Evolutionary conservation across 2,113 vertebrate species (phyloP).

Genomic region (Siniperca chuatsi): DNA sequence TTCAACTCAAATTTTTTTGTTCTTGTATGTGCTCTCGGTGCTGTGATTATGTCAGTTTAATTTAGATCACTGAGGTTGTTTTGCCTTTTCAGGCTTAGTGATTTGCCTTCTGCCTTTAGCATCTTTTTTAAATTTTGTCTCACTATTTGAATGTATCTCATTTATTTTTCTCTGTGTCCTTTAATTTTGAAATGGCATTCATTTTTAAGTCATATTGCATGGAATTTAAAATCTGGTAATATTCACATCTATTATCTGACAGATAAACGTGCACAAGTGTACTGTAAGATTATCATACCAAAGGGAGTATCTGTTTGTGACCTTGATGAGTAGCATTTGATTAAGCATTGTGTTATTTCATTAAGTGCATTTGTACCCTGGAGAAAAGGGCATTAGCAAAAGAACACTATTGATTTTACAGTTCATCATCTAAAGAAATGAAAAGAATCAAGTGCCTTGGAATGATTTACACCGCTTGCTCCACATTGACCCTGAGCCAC

Average conservation of each 20-base stretch:
- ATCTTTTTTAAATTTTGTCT: slow-evolving; percentile 47
- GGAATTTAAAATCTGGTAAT: slow-evolving; percentile 47
- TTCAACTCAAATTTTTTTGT: slow-evolving; percentile 31
- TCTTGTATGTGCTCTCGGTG: slow-evolving; percentile 59
- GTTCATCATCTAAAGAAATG: slow-evolving; percentile 64
- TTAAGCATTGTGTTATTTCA: slow-evolving; percentile 60
- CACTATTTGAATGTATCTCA: slow-evolving; percentile 34
- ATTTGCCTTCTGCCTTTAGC: slow-evolving; percentile 76
- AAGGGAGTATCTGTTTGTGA: slow-evolving; percentile 55
- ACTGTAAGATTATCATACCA: slow-evolving; percentile 56
- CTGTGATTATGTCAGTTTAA: slow-evolving; percentile 65
- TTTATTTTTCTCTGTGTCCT: slow-evolving; percentile 34
- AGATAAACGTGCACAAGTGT: slow-evolving; percentile 51
- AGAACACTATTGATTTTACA: slow-evolving; percentile 58
- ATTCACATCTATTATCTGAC: slow-evolving; percentile 39
- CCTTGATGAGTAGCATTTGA: slow-evolving; percentile 51
- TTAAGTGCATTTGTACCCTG: slow-evolving; percentile 78
- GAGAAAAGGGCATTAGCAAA: slow-evolving; percentile 60
- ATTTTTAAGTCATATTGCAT: slow-evolving; percentile 52
- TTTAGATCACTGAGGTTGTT: slow-evolving; percentile 72
- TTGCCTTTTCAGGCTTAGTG: slow-evolving; percentile 76
- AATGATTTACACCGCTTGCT: slow-evolving; percentile 67
- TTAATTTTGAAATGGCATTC: slow-evolving; percentile 44
- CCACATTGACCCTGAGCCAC: slow-evolving; percentile 53
- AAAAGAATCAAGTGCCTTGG: slow-evolving; percentile 85